phyloP scores from a whole-genome alignment of 2,797 vertebrate species.

The Benthosema pterotum region DNA sequence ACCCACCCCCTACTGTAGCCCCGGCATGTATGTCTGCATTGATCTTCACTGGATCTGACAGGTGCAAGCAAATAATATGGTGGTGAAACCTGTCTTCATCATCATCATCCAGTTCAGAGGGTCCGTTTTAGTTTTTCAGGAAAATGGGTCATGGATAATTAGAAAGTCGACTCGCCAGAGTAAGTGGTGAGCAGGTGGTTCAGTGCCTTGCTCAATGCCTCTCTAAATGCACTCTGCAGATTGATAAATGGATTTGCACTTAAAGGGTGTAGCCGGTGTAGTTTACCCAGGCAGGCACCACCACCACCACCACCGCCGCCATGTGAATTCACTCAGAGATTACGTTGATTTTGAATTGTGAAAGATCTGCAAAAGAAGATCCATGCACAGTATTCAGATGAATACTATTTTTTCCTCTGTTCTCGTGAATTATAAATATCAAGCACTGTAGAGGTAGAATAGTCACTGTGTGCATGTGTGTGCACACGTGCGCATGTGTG shows the following conservation, averaged over 20 bases:
- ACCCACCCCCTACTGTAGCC: not conserved
- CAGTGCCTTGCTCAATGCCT: too few relatives aligned
- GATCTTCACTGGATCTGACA: constrained; percentile 66
- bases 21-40: constrained; percentile 25
- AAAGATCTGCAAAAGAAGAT: not conserved
- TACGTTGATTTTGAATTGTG: too few relatives aligned
- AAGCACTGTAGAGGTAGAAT: constrained; percentile 24
- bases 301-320: too few relatives aligned
- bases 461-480: constrained; percentile 15
- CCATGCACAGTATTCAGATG: not conserved
- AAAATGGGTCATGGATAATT: constrained; percentile 22
- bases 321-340: too few relatives aligned
- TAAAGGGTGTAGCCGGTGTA: too few relatives aligned
- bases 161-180: too few relatives aligned
- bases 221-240: too few relatives aligned
- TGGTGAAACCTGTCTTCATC: constrained; percentile 61
- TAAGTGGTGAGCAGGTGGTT: too few relatives aligned
- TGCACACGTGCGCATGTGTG: not conserved
- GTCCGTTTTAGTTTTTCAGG: constrained; percentile 12
- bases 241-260: too few relatives aligned
- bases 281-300: too few relatives aligned
- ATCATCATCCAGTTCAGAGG: constrained; percentile 53
- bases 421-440: constrained; percentile 69
- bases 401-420: constrained; percentile 6
- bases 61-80: constrained; percentile 63